phyloP scores from a whole-genome alignment of 2,888 invertebrate species.

The Diaphora mendica region DNA sequence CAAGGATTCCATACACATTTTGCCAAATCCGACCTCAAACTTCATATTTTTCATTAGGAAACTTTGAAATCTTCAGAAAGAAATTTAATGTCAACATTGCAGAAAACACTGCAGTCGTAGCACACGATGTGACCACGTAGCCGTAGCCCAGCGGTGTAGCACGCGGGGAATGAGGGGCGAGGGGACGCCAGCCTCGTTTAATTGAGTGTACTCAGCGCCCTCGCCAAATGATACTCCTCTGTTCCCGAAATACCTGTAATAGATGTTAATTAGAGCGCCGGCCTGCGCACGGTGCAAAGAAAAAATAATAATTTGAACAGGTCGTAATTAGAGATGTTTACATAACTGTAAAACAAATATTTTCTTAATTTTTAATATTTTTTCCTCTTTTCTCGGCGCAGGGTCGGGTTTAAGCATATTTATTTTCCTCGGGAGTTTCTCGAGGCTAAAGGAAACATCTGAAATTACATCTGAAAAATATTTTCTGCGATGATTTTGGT shows the following conservation, averaged over 20 bases:
- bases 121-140: slow-evolving; percentile 25
- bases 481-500: slow-evolving; percentile 44
- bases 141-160: slow-evolving; percentile 26
- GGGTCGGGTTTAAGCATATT: slow-evolving; percentile 85
- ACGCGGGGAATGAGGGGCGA: slow-evolving; percentile 48
- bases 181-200: slow-evolving; percentile 70
- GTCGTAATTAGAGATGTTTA: slow-evolving; percentile 86
- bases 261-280: slow-evolving; percentile 84
- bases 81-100: slow-evolving; percentile 18
- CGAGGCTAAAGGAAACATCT: slow-evolving; percentile 72
- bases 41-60: background rate
- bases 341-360: slow-evolving; percentile 85
- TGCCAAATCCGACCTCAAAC: background rate
- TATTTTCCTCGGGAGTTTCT: slow-evolving; percentile 78
- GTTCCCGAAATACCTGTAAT: slow-evolving; percentile 84
- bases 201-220: slow-evolving; percentile 85
- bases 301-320: slow-evolving; percentile 85
- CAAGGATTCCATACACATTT: background rate
- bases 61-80: background rate
- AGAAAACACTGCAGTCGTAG: slow-evolving; percentile 32
- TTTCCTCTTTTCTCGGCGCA: slow-evolving; percentile 72
- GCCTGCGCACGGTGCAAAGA: slow-evolving; percentile 73
- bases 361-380: slow-evolving; percentile 84
- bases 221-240: slow-evolving; percentile 83
- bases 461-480: slow-evolving; percentile 78